phyloP scores from a whole-genome alignment of 2,113 vertebrate genomes.

The Spea bombifrons region DNA sequence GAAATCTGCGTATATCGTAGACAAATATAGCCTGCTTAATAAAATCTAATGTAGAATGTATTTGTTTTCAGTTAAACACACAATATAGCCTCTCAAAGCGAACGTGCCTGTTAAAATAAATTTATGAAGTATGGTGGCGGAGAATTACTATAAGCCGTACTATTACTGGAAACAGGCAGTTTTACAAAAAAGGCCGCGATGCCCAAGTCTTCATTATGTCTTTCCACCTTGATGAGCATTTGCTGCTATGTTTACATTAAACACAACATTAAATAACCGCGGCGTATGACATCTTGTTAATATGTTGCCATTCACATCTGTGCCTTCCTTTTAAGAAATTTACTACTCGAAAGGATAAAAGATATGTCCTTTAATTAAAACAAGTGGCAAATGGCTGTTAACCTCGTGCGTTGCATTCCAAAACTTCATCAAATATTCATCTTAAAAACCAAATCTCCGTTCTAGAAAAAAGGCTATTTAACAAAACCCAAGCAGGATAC shows the following conservation, averaged over 20 bases:
- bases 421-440: constrained; percentile 88
- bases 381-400: constrained; percentile 98
- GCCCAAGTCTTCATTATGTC: constrained; percentile 61
- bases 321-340: constrained; percentile 81
- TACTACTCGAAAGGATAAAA: constrained; percentile 82
- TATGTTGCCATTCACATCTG: constrained; percentile 84
- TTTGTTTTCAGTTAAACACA: no score
- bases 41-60: no score
- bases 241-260: constrained; percentile 83
- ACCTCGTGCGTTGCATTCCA: constrained; percentile 80
- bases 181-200: no score
- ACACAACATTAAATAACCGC: constrained; percentile 79
- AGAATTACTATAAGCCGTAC: no score
- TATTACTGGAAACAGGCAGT: no score
- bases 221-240: constrained; percentile 75
- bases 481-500: constrained; percentile 90
- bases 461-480: constrained; percentile 97
- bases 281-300: constrained; percentile 76
- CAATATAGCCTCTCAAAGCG: no score
- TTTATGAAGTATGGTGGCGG: background rate
- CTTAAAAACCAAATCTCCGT: constrained; percentile 81
- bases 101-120: background rate
- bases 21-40: no score
- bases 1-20: no score
- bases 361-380: constrained; percentile 90